phyloP scores from a whole-genome alignment of 2,888 invertebrate species.

The Strigamia transsilvanica region DNA sequence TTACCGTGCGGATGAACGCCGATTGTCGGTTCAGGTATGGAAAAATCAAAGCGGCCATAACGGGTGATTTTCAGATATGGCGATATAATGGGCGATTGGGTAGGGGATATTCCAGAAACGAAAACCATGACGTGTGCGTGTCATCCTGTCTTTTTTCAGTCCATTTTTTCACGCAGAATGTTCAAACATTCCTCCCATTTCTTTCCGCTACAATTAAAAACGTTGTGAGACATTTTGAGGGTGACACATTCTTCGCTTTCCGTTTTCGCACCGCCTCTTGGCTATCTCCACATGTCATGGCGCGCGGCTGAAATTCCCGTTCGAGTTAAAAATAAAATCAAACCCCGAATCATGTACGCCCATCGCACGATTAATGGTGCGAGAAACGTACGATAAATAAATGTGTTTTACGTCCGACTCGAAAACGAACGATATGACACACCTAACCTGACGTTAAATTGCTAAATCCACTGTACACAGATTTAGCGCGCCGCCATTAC shows the following conservation, averaged over 20 bases:
- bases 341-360: constrained; percentile 36
- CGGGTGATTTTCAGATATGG: not conserved
- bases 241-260: constrained; percentile 35
- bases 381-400: constrained; percentile 39
- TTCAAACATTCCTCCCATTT: constrained; percentile 18
- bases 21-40: too few relatives aligned
- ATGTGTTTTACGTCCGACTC: not conserved
- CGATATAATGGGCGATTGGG: constrained; percentile 12
- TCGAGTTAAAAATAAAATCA: constrained; percentile 36
- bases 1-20: too few relatives aligned
- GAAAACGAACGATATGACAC: constrained; percentile 19
- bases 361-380: constrained; percentile 39
- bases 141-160: not conserved
- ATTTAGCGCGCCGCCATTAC: not conserved
- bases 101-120: not conserved
- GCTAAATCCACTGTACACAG: not conserved
- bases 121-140: constrained; percentile 8
- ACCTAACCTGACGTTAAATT: constrained; percentile 25
- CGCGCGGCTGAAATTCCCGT: constrained; percentile 5
- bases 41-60: not conserved
- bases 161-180: constrained; percentile 1
- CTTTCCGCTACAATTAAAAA: constrained; percentile 30
- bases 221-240: constrained; percentile 34
- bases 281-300: constrained; percentile 33
- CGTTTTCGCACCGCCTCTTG: constrained; percentile 44